phyloP scores from a whole-genome alignment of 2,797 vertebrate species.

The Phrynocephalus vlangalii region DNA sequence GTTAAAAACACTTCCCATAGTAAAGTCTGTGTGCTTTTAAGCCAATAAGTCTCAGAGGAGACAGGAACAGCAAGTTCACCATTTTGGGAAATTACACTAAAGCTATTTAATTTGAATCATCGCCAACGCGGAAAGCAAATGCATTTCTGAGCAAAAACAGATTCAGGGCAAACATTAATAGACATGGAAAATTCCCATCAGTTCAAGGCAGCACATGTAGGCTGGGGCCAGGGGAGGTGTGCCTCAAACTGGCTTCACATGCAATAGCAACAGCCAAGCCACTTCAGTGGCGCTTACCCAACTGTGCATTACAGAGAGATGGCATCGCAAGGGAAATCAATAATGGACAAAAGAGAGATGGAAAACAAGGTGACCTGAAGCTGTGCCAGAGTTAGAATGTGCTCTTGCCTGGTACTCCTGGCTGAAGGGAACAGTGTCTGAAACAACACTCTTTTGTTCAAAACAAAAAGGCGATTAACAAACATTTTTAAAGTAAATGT shows the following conservation, averaged over 20 bases:
- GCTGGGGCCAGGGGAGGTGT: neutral
- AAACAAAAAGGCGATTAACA: neutral
- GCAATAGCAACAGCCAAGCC: constrained; percentile 18
- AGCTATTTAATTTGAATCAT: constrained; percentile 24
- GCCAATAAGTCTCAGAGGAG: constrained; percentile 18
- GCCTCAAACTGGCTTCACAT: neutral
- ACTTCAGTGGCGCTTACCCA: neutral
- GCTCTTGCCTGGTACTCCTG: neutral
- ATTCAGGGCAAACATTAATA: constrained; percentile 4
- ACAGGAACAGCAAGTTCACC: constrained; percentile 3
- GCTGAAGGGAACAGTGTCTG: neutral
- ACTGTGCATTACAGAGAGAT: neutral
- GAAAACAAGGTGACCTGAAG: constrained; percentile 6
- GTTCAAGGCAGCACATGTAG: constrained; percentile 26
- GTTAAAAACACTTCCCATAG: constrained; percentile 3
- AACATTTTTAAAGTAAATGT: neutral
- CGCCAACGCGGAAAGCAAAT: constrained; percentile 5
- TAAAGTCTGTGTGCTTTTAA: constrained; percentile 23
- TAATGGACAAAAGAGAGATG: neutral
- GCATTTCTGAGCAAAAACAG: constrained; percentile 21
- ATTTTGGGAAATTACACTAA: constrained; percentile 46
- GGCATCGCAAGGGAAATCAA: neutral
- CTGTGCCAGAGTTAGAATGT: neutral
- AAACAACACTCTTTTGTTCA: neutral
- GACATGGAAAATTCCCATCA: constrained; percentile 25